Percentiles rank a stretch among this genome's conserved stretches.
Evolutionary conservation across 2,797 vertebrate genomes (phyloP).

Genomic region (Neopelma chrysocephalum): DNA sequence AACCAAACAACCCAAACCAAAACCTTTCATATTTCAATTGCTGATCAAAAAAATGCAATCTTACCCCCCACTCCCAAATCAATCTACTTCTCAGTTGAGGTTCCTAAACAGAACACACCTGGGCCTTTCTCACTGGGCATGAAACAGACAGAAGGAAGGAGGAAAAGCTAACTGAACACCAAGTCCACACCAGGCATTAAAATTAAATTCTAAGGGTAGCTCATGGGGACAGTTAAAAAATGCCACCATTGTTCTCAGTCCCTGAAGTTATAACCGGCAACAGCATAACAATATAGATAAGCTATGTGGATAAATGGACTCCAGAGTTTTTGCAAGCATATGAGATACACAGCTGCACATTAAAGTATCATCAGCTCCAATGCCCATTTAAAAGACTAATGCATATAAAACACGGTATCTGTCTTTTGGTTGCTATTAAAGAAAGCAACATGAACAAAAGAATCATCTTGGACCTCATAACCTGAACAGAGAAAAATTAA

Average conservation of each 20-base stretch:
- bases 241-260: neutral
- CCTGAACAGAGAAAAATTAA: neutral
- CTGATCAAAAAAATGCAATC: neutral
- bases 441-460: neutral
- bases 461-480: neutral
- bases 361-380: neutral
- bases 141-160: neutral
- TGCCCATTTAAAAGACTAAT: neutral
- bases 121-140: neutral
- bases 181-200: neutral
- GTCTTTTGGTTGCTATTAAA: neutral
- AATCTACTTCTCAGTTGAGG: neutral
- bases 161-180: neutral
- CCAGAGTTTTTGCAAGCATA: neutral
- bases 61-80: neutral
- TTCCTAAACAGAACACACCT: neutral
- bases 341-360: rapidly evolving
- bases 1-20: neutral
- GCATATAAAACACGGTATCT: neutral
- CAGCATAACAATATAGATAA: neutral
- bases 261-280: neutral
- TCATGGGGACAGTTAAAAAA: neutral
- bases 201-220: neutral
- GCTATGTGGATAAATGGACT: neutral
- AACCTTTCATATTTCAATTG: neutral